Evolutionary conservation across 2,888 invertebrate species (phyloP), one percentile per base, ranked within the genome.

Genomic region (Poecilobothrus nobilitatus): DNA sequence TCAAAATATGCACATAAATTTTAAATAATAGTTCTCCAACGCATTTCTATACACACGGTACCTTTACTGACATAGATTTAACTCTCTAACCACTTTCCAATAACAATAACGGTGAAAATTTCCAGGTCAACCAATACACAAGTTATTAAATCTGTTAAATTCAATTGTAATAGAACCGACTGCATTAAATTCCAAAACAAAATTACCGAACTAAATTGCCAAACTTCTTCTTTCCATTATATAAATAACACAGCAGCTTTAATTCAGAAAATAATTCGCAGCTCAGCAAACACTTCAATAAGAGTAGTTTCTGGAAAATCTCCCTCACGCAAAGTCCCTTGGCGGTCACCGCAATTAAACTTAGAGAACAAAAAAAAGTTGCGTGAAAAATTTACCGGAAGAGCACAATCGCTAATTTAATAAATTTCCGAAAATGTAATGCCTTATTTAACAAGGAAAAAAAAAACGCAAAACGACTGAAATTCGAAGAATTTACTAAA

Each of bases 71-170:
- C 7, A n/a, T 62, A 18, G 61, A 62, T 20, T 20, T 62, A 62
- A 62, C 61, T 62, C n/a, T 62, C 15, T 62, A 37, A 62, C 61
- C 61, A 62, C 20, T 62, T 18, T 8, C 61, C 61, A n/a, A 62
- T 20, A 12, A 6, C 8, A 62, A 62, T 15, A 8, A 20, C n/a
- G 5, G 61, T 62, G 1, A 62, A n/a, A 1, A 12, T 20, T 4
- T 6, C 61, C 20, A 20, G 7, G 7, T 18, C 61, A 20, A 62
- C n/a, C n/a, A n/a, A 20, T 8, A 62, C 5, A 62, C 6, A 62
- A 62, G 2, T 62, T 1, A 1, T 1, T 20, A 20, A 20, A 20
- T 12, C 61, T 20, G n/a, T n/a, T 5, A 62, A 62, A 62, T 62
- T 62, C 61, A 62, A 62, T 12, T 20, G n/a, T 18, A 20, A 62